A percentile compares a stretch with the other conserved stretches of the same genome.
These are phyloP conservation scores for Achlya flavicornis DNA, from an alignment of 2,888 invertebrate species.

Conservation along the genomic window DNA sequence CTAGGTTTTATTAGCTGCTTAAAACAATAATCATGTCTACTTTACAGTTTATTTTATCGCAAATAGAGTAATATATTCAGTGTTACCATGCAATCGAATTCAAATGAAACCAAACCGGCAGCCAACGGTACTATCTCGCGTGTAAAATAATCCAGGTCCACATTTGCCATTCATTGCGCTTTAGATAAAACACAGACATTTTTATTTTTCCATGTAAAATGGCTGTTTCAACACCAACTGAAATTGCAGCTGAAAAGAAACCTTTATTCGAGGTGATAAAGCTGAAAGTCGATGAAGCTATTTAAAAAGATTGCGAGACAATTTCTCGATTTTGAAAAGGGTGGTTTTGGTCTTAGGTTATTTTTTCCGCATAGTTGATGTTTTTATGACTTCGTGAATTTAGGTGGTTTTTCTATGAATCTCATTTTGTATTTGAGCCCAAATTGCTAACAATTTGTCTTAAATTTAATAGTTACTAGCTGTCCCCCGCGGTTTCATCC, in stretches of 20 bases:
- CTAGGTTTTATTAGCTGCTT: too few species aligned
- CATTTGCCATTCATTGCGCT: constrained; percentile 61
- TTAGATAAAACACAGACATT: constrained; percentile 54
- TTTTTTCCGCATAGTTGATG: constrained; percentile 17
- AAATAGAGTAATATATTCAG: not conserved
- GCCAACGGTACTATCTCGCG: constrained; percentile 32
- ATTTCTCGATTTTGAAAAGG: constrained; percentile 42
- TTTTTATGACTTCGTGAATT: constrained; percentile 16
- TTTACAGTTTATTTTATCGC: not conserved
- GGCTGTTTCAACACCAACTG: constrained; percentile 38
- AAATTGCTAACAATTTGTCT: not conserved
- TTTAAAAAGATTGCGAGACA: constrained; percentile 42
- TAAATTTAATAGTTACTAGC: too few species aligned
- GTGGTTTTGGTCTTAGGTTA: constrained; percentile 23
- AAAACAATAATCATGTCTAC: too few species aligned
- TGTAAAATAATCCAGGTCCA: constrained; percentile 51
- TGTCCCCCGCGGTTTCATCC: too few species aligned
- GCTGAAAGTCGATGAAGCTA: constrained; percentile 26
- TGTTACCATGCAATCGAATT: constrained; percentile 30
- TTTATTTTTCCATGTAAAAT: constrained; percentile 55
- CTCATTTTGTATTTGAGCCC: too few species aligned
- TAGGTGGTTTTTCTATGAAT: constrained; percentile 15
- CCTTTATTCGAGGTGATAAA: constrained; percentile 21
- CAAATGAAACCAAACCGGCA: constrained; percentile 27
- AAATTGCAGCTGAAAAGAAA: constrained; percentile 23